Evolutionary conservation across 2,888 invertebrate genomes (phyloP).

Genomic region (Smittia aterrima): DNA sequence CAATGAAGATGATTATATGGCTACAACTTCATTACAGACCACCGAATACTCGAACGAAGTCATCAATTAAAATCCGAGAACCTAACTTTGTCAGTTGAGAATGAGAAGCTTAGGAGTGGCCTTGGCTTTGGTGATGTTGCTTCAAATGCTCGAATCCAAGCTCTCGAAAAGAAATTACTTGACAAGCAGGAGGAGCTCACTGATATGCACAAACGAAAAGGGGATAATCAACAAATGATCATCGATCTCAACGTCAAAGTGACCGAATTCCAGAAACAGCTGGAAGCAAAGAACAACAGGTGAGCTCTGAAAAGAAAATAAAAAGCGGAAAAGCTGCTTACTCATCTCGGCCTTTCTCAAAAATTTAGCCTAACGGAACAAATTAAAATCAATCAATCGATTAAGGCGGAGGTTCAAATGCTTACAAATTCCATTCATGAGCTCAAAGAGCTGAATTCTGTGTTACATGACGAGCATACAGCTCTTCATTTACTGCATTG

Average conservation of each 20-base stretch:
- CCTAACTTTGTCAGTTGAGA: slow-evolving; percentile 77
- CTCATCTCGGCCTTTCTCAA: slow-evolving; percentile 19
- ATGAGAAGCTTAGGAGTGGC: slow-evolving; percentile 73
- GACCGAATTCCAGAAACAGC: slow-evolving; percentile 78
- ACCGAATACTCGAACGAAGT: slow-evolving; percentile 79
- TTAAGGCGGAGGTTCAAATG: slow-evolving; percentile 72
- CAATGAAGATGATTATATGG: not conserved
- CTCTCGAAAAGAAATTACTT: slow-evolving; percentile 81
- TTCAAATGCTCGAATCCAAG: slow-evolving; percentile 61
- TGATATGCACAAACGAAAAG: slow-evolving; percentile 80
- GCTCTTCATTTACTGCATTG: slow-evolving; percentile 89
- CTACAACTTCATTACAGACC: slow-evolving; percentile 64
- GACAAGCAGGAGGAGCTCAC: slow-evolving; percentile 90
- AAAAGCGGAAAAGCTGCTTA: slow-evolving; percentile 21
- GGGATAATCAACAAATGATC: slow-evolving; percentile 91
- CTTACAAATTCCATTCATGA: slow-evolving; percentile 70
- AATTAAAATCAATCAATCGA: slow-evolving; percentile 62
- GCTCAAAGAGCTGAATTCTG: slow-evolving; percentile 79
- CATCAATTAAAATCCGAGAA: slow-evolving; percentile 80
- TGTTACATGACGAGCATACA: slow-evolving; percentile 90
- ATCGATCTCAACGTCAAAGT: slow-evolving; percentile 83
- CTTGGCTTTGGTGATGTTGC: slow-evolving; percentile 49
- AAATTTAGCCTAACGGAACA: slow-evolving; percentile 64
- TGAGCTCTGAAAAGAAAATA: slow-evolving; percentile 48
- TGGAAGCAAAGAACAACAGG: slow-evolving; percentile 72